phyloP scores from a whole-genome alignment of 2,888 invertebrate species.

The Apamea anceps region DNA sequence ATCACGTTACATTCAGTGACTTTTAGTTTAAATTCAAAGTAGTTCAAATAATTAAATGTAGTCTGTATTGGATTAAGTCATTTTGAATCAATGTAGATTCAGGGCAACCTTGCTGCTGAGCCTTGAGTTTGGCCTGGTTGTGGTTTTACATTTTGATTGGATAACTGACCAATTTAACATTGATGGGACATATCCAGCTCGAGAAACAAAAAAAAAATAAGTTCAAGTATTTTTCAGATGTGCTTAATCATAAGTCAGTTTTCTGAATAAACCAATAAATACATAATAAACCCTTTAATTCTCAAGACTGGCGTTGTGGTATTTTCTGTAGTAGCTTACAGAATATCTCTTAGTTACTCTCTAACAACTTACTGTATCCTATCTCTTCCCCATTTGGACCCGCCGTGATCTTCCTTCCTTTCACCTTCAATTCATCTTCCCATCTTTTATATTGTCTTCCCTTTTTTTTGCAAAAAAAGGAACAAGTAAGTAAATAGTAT shows the following conservation, averaged over 20 bases:
- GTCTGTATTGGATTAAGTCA: constrained; percentile 34
- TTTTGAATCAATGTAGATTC: constrained; percentile 11
- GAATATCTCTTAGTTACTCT: too few relatives aligned
- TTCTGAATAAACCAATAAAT: neutral
- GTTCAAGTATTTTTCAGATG: neutral
- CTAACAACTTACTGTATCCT: too few relatives aligned
- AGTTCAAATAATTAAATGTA: constrained; percentile 30
- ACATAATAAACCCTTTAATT: too few relatives aligned
- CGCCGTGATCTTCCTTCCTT: too few relatives aligned
- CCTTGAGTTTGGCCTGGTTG: constrained; percentile 17
- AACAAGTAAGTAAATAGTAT: too few relatives aligned
- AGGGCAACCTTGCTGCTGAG: constrained; percentile 8
- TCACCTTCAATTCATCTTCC: too few relatives aligned
- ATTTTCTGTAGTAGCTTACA: too few relatives aligned
- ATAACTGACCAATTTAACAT: constrained; percentile 1
- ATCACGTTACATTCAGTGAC: constrained; percentile 41
- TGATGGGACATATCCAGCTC: constrained; percentile 7
- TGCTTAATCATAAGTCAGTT: neutral
- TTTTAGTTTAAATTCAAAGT: constrained; percentile 33
- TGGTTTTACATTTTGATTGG: constrained; percentile 11
- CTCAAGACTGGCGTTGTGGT: too few relatives aligned
- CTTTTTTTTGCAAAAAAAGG: too few relatives aligned
- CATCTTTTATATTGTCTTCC: too few relatives aligned
- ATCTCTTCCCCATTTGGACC: too few relatives aligned
- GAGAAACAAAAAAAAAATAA: constrained; percentile 12